Base-by-base conservation (phyloP, 1,140 invertebrate genomes). In the Halesus radiatus region DNA sequence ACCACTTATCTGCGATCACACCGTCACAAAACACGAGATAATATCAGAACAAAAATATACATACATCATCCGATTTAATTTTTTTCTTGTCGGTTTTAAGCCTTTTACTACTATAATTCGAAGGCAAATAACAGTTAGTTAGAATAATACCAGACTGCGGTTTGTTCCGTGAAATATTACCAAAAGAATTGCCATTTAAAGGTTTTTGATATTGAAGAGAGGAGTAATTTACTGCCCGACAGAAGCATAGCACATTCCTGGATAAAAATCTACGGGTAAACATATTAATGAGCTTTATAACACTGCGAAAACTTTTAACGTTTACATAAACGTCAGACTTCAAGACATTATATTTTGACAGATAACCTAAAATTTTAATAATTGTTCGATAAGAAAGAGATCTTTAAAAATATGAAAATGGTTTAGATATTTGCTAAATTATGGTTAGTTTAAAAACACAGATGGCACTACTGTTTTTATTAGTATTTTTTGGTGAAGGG, bases 81-180 rank as follows among this genome's bases (percentile, higher is more conserved):
- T 54, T 79, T 3, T 73, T 79, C 13, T 72, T 23, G n/a, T 72
- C 32, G 15, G 68, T 50, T 79, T 73, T 79, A n/a, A 56, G 72
- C 29, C 77, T 45, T 60, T 79, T 79, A 56, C 54, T 64, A 10
- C 56, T n/a, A 78, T 52, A 15, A 53, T 29, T 56, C n/a, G 15
- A 16, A 18, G 62, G 62, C 18, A 45, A 20, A 32, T 60, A 16
- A 29, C 13, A 22, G 62, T 66, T 16, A 8, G n/a, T 68, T 22
- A 53, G 22, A 78, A 54, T 58, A 20, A 58, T 3, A 5, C 16
- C n/a, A 76, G 13, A 37, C 56, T 7, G 7, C 20, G 68, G 20
- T 18, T 20, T 20, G 15, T 72, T 29, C 37, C 13, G 37, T 50
- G 29, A 66, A 66, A 66, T 10, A 13, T 18, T 20, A 20, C 13